These are phyloP conservation scores for Dolichopus griseipennis DNA, from an alignment of 2,888 invertebrate genomes.

Conservation along the genomic window DNA sequence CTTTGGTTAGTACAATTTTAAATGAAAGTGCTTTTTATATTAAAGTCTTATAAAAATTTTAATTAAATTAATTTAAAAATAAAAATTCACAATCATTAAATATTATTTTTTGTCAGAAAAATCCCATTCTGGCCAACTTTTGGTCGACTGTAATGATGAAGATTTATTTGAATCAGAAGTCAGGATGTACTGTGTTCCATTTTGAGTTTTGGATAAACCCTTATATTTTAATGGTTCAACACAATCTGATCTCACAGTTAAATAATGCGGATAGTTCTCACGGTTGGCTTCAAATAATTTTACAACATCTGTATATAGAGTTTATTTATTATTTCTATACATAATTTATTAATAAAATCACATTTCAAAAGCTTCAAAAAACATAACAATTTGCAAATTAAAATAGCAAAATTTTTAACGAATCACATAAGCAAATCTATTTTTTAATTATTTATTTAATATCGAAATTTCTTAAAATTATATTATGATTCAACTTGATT, in stretches of 20 bases:
- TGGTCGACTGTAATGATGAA: neutral
- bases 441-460: neutral
- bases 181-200: neutral
- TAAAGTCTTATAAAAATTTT: too few species aligned
- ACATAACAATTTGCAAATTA: neutral
- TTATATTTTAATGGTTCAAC: constrained; percentile 7
- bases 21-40: too few species aligned
- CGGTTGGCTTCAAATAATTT: neutral
- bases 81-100: too few species aligned
- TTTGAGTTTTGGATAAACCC: neutral
- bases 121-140: constrained; percentile 2
- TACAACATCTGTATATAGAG: neutral
- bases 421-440: neutral
- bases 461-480: too few species aligned
- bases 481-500: constrained; percentile 33
- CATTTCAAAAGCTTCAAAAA: neutral
- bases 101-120: neutral
- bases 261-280: constrained; percentile 16
- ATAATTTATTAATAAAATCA: neutral
- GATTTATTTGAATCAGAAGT: neutral
- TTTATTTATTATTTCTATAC: neutral
- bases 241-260: constrained; percentile 17
- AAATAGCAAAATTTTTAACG: neutral
- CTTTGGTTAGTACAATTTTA: too few species aligned
- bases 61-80: too few species aligned